Base-by-base conservation (phyloP, 1,140 invertebrate species). In the Lanistes nyassanus region DNA sequence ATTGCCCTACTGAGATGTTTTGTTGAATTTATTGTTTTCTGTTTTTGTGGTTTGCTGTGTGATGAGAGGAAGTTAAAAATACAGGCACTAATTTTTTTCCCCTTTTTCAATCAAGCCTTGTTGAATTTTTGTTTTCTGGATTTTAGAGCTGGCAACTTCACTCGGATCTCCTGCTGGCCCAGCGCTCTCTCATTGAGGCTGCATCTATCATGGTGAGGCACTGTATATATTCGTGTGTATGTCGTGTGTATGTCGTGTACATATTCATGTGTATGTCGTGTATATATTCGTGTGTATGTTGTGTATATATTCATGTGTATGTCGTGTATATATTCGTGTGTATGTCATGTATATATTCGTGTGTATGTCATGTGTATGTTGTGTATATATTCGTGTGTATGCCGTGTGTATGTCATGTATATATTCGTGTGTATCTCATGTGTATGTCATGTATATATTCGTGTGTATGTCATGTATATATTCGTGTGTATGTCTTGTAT, bases 101-200 rank as follows among this genome's bases (percentile, higher is more conserved):
- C 19, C 39, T 47, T 47, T 47, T 47, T 47, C 19, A 47, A 47
- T 3, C n/a, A n/a, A n/a, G n/a, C 9, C 19, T 9, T 47, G 5
- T 47, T 42, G 0, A 42, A 47, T 47, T 47, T 1, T 47, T 47
- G 19, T 16, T 16, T 47, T 47, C 42, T 47, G 42, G 42, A n/a
- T 82, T 82, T 36, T 78, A 87, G 88, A 88, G 84, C 77, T 77
- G 70, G 26, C 84, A 84, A 75, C 73, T 89, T 4, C 81, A 92
- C 79, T 89, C 91, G 23, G 92, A 93, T 82, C 86, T 93, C 62
- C 89, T 91, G 1, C 81, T 91, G 34, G 91, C 92, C 0, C 91
- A 93, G 77, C 90, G 91, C 81, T 91, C 92, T 5, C 84, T 93
- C 16, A 88, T 90, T 29, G 87, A 88, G 67, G 77, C 85, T 21